phyloP scores from a whole-genome alignment of 2,888 invertebrate species.

The Eubasilissa splendida region DNA sequence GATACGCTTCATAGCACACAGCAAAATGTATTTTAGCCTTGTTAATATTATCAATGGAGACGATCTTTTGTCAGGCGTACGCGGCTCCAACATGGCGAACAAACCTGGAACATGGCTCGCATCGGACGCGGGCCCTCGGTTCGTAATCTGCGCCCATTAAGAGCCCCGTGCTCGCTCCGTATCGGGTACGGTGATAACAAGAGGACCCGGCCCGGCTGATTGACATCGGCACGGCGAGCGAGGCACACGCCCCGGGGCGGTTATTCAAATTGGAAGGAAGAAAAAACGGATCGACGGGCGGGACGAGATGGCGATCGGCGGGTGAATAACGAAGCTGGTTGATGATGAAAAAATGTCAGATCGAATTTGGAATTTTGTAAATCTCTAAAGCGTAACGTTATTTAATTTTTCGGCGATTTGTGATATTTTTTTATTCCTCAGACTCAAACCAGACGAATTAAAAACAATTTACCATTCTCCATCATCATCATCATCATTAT shows the following conservation, averaged over 20 bases:
- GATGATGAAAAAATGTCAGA: not conserved
- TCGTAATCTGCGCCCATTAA: constrained; percentile 22
- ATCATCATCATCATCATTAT: too few species aligned
- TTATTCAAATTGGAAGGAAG: constrained; percentile 27
- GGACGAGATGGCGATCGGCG: constrained; percentile 2
- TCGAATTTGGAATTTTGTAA: not conserved
- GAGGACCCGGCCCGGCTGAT: constrained; percentile 7
- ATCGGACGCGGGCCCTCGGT: not conserved
- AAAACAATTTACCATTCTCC: too few species aligned
- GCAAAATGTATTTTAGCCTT: constrained; percentile 34
- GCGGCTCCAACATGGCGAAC: constrained; percentile 9
- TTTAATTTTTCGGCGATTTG: too few species aligned
- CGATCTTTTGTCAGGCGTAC: constrained; percentile 24
- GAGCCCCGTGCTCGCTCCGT: not conserved
- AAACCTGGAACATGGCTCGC: not conserved
- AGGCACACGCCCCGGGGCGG: constrained; percentile 13
- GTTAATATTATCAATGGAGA: constrained; percentile 29
- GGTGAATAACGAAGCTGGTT: not conserved
- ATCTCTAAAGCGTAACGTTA: too few species aligned
- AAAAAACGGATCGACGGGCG: constrained; percentile 5
- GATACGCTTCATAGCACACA: not conserved
- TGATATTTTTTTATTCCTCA: too few species aligned
- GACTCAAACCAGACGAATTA: too few species aligned
- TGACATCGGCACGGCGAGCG: constrained; percentile 10
- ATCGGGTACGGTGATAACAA: not conserved